A percentile compares a stretch with the other conserved stretches of the same genome.
Evolutionary conservation across 1,140 invertebrate genomes (phyloP).

Genomic region (Propsilocerus akamusi): DNA sequence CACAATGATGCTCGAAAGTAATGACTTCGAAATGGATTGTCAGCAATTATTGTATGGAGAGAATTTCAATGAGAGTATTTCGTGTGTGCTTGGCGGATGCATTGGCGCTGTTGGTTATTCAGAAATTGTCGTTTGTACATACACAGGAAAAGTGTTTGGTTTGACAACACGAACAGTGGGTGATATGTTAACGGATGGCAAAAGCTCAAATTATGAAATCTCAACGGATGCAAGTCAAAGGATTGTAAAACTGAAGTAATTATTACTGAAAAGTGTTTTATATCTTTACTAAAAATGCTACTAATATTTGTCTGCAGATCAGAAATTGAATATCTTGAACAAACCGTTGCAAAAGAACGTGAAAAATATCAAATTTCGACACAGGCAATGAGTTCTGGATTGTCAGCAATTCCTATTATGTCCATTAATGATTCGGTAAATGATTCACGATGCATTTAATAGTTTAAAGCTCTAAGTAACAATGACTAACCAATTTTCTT

Average conservation of each 20-base stretch:
- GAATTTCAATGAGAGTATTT: conserved; percentile 69
- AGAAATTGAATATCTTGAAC: conserved; percentile 59
- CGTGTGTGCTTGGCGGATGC: conserved; percentile 53
- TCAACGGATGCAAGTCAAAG: conserved; percentile 19
- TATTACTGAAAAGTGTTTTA: conserved; percentile 2
- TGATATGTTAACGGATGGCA: conserved; percentile 21
- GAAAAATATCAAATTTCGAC: conserved; percentile 48
- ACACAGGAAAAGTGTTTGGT: conserved; percentile 62
- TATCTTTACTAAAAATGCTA: neutral
- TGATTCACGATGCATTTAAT: neutral
- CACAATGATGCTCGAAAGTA: conserved; percentile 25
- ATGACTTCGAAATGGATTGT: conserved; percentile 12
- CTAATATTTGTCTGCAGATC: conserved; percentile 24
- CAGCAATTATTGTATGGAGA: conserved; percentile 17
- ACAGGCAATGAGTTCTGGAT: conserved; percentile 30
- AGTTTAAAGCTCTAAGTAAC: too few species aligned
- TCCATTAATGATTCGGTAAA: conserved; percentile 55
- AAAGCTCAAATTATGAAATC: conserved; percentile 19
- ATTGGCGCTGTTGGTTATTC: conserved; percentile 47
- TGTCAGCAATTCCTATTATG: conserved; percentile 53
- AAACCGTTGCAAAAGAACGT: conserved; percentile 44
- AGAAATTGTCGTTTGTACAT: conserved; percentile 67
- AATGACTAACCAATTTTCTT: neutral
- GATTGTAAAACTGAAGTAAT: conserved; percentile 22
- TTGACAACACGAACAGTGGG: conserved; percentile 48